Base-by-base conservation (phyloP, 2,888 invertebrate species). In the Agrypnus murinus region DNA sequence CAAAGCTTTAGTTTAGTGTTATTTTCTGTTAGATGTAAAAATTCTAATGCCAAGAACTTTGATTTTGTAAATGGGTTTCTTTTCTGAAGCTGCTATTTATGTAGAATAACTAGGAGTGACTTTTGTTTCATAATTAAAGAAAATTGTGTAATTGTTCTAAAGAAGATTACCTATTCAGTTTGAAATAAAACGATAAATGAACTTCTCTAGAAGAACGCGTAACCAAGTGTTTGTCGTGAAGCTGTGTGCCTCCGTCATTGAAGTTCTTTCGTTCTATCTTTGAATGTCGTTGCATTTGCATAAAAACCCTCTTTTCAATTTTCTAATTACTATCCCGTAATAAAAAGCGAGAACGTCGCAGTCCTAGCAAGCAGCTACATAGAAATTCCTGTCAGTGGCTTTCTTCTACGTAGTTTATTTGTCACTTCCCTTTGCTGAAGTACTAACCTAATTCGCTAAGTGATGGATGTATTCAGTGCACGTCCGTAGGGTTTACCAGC, bases 381-480 rank as follows among this genome's bases (percentile, higher is more conserved):
- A 71, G 71, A 71, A 71, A 71, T 71, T 71, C 71, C 66, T 71
- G 71, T 71, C 71, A 71, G 62, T 71, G 38, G 65, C 48, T 62
- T 71, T 71, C 71, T 66, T 66, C 66, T 71, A 71, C 60, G 65
- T 71, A 71, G 71, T 71, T 71, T 71, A 71, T 67, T 71, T 71
- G 71, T 71, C 71, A 71, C 71, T 71, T 71, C 67, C 71, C 71
- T 71, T 71, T 71, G 71, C 71, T 67, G 71, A 67, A 71, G 71
- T 71, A 71, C 63, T 71, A 71, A 71, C 74, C 73, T 73, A 74
- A 74, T 76, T 75, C 74, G 71, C 73, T 75, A 76, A 76, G 75
- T 77, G 77, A 77, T 77, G 77, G 77, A 76, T 77, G 77, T 77
- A 77, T 77, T 76, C 76, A 65, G 75, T 70, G 73, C 77, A 77